Evolutionary conservation across 2,888 invertebrate genomes (phyloP).

Genomic region (Melanophora roralis): DNA sequence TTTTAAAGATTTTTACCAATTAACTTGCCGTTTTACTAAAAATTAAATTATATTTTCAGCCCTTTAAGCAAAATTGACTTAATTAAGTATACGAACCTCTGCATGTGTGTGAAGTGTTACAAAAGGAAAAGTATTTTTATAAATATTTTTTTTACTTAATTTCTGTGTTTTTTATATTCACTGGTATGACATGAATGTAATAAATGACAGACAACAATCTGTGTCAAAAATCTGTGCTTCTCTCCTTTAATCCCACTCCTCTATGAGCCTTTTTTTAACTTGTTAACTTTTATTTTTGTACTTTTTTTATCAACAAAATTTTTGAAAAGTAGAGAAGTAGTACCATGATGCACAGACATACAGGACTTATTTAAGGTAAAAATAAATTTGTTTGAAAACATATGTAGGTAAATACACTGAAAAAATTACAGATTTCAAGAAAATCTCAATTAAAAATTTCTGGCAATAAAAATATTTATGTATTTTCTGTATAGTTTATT

Average conservation of each 20-base stretch:
- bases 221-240: slow-evolving; percentile 49
- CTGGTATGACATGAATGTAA: slow-evolving; percentile 48
- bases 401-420: too few species aligned
- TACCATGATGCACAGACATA: background rate
- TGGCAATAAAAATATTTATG: too few species aligned
- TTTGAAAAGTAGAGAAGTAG: slow-evolving; percentile 13
- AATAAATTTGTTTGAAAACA: too few species aligned
- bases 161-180: background rate
- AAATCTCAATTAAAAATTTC: too few species aligned
- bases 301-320: slow-evolving; percentile 14
- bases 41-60: too few species aligned
- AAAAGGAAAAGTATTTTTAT: slow-evolving; percentile 42
- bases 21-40: too few species aligned
- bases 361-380: slow-evolving; percentile 11
- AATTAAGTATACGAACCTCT: background rate
- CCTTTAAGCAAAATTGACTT: too few species aligned
- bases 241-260: background rate
- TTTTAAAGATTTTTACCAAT: too few species aligned
- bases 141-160: background rate
- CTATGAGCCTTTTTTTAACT: background rate
- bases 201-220: slow-evolving; percentile 59
- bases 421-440: too few species aligned
- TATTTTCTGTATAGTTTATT: too few species aligned
- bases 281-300: background rate
- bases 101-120: background rate